These are phyloP conservation scores for Morpho deidamia DNA, from an alignment of 2,888 invertebrate genomes.

Conservation along the genomic window DNA sequence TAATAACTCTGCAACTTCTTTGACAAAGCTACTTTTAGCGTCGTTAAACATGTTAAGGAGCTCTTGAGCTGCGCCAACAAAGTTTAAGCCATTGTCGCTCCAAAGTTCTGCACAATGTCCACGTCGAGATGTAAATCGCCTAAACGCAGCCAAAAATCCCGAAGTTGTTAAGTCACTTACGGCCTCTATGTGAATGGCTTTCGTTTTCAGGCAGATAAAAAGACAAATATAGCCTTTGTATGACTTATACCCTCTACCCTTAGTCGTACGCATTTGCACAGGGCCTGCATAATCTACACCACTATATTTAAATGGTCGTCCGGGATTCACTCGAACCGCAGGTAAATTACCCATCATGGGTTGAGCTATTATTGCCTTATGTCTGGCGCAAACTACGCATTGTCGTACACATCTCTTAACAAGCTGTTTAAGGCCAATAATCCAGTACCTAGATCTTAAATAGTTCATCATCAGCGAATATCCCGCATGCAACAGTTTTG, in stretches of 20 bases:
- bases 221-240: constrained; percentile 7
- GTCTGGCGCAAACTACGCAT: not conserved
- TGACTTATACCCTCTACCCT: constrained; percentile 12
- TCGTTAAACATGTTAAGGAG: constrained; percentile 6
- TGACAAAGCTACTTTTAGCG: not conserved
- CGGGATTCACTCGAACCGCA: constrained; percentile 5
- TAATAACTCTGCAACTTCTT: constrained; percentile 7
- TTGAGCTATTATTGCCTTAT: not conserved
- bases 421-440: not conserved
- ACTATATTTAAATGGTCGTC: constrained; percentile 5
- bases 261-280: constrained; percentile 9
- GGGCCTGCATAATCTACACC: constrained; percentile 22
- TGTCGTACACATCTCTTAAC: not conserved
- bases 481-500: not conserved
- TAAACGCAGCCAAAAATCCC: constrained; percentile 24
- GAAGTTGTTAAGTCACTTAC: constrained; percentile 17
- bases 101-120: constrained; percentile 24
- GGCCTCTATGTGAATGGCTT: constrained; percentile 19
- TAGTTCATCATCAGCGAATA: not conserved
- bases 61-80: constrained; percentile 22
- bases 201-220: constrained; percentile 19
- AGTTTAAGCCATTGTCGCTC: constrained; percentile 29
- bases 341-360: constrained; percentile 26
- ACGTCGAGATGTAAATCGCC: constrained; percentile 24
- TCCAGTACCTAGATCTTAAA: not conserved